phyloP scores from a whole-genome alignment of 2,888 invertebrate genomes.

The Corbicula japonica region DNA sequence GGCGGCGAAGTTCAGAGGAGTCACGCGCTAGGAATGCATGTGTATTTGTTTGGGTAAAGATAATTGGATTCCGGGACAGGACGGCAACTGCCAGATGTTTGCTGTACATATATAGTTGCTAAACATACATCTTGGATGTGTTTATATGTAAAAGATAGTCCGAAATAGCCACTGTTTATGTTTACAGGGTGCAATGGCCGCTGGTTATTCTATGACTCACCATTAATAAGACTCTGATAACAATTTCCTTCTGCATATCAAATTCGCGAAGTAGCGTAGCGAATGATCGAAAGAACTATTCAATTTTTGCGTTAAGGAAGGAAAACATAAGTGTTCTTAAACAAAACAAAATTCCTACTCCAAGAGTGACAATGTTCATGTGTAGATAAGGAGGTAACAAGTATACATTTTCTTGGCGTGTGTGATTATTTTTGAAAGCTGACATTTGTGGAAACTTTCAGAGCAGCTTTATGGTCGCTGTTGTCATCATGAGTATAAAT shows the following conservation, averaged over 20 bases:
- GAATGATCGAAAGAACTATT: too few relatives aligned
- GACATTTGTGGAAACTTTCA: too few relatives aligned
- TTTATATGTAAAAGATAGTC: neutral
- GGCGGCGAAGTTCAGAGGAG: neutral
- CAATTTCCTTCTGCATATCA: neutral
- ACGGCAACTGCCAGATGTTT: neutral
- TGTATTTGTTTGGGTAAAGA: neutral
- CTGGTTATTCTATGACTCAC: neutral
- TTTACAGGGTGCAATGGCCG: slow-evolving; percentile 5
- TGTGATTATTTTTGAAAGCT: too few relatives aligned
- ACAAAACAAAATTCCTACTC: too few relatives aligned
- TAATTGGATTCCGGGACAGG: slow-evolving; percentile 2
- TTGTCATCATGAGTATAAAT: too few relatives aligned
- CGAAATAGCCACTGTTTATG: neutral
- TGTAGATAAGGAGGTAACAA: too few relatives aligned
- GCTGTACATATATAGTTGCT: neutral
- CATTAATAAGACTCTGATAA: neutral
- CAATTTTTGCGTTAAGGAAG: too few relatives aligned
- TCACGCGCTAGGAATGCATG: slow-evolving; percentile 1
- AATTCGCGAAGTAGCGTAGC: neutral
- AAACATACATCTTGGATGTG: neutral
- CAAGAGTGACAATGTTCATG: too few relatives aligned
- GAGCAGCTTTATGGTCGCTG: too few relatives aligned
- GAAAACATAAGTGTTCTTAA: too few relatives aligned
- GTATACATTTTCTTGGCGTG: too few relatives aligned